Evolutionary conservation across 2,888 invertebrate genomes (phyloP).

Genomic region (Drosophila kokeensis): DNA sequence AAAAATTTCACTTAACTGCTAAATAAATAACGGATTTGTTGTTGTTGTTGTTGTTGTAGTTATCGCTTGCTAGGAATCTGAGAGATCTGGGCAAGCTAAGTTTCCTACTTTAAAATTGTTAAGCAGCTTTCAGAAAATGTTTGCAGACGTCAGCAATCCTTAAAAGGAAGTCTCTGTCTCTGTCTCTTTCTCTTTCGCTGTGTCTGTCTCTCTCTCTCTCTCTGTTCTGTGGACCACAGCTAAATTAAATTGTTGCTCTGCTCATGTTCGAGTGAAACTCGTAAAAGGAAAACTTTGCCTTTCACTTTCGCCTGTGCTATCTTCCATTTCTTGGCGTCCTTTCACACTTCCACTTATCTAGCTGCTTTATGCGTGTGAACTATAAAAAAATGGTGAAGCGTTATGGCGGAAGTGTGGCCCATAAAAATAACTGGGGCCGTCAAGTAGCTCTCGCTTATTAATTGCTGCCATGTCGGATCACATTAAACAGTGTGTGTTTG

Average conservation of each 20-base stretch:
- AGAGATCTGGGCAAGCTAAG: not conserved
- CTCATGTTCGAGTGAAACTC: not conserved
- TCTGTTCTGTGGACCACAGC: not conserved
- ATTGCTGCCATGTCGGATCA: slow-evolving; percentile 62
- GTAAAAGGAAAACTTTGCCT: not conserved
- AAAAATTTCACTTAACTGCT: not conserved
- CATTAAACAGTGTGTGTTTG: slow-evolving; percentile 41
- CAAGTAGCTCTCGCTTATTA: slow-evolving; percentile 63
- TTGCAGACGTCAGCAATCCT: not conserved
- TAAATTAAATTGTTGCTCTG: not conserved
- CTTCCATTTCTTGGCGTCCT: not conserved
- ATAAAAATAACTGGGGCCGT: slow-evolving; percentile 44
- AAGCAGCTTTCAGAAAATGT: not conserved
- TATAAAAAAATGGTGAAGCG: slow-evolving; percentile 46
- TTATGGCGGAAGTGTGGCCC: slow-evolving; percentile 47
- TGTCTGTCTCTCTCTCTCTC: not conserved
- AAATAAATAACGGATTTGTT: not conserved
- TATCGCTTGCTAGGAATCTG: not conserved
- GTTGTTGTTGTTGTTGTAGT: not conserved
- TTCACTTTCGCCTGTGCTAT: not conserved
- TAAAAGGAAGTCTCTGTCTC: not conserved
- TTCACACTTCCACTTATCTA: slow-evolving; percentile 42
- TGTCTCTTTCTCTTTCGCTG: not conserved
- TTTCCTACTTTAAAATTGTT: not conserved
- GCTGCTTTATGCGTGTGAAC: slow-evolving; percentile 48